Percentiles rank a stretch among this genome's conserved stretches.
phyloP scores from a whole-genome alignment of 2,113 vertebrate genomes.

The Gobius niger region DNA sequence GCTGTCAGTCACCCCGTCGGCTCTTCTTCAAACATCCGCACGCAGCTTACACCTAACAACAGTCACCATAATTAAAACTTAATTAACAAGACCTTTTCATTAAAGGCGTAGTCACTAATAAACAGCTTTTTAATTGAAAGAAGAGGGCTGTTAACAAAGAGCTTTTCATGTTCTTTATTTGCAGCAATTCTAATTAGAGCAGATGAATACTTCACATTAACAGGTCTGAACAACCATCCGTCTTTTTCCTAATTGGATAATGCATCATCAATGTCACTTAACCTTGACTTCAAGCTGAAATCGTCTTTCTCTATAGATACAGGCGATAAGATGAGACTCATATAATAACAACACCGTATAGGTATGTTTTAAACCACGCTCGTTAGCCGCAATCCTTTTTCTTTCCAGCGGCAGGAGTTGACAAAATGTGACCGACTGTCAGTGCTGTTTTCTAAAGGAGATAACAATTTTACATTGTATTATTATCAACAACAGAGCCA shows the following conservation, averaged over 20 bases:
- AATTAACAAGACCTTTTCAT: conserved; percentile 57
- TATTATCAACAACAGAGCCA: too few species aligned
- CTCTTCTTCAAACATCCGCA: conserved; percentile 12
- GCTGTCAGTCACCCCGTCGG: conserved; percentile 55
- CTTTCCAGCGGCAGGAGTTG: background rate
- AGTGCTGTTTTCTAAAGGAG: too few species aligned
- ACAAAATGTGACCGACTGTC: background rate
- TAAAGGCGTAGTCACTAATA: conserved; percentile 63
- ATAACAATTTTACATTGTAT: too few species aligned
- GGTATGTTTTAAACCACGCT: too few species aligned
- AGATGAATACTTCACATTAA: conserved; percentile 48
- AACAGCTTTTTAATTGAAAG: conserved; percentile 58
- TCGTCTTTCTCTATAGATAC: too few species aligned
- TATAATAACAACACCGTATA: too few species aligned
- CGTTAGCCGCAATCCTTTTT: background rate
- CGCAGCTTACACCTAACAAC: conserved; percentile 11
- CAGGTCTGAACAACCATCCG: conserved; percentile 31
- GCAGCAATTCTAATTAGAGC: conserved; percentile 52
- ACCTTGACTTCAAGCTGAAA: background rate
- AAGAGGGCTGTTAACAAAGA: conserved; percentile 42
- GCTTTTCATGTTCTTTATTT: conserved; percentile 48
- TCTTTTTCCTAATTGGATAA: conserved; percentile 31
- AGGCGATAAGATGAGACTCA: too few species aligned
- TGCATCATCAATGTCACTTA: conserved; percentile 9
- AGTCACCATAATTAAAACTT: conserved; percentile 38